phyloP scores from a whole-genome alignment of 1,140 invertebrate species.

The Wasmannia auropunctata region DNA sequence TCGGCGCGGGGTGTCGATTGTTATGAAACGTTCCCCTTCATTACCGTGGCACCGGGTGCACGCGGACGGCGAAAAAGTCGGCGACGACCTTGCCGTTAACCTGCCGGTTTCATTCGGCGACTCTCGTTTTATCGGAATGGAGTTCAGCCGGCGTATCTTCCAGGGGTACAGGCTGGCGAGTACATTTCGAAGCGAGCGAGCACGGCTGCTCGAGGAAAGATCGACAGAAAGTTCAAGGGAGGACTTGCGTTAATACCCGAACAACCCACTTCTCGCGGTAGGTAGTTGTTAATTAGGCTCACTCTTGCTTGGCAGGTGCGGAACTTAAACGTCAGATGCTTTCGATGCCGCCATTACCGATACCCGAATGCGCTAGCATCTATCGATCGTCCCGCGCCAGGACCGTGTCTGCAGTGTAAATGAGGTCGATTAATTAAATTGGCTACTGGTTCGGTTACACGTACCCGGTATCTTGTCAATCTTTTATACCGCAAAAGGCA shows the following conservation, averaged over 20 bases:
- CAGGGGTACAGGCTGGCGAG: background rate
- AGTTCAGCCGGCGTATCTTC: background rate
- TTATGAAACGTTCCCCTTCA: background rate
- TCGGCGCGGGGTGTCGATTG: conserved; percentile 9
- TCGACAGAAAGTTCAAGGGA: conserved; percentile 29
- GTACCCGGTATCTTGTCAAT: conserved; percentile 27
- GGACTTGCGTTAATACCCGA: conserved; percentile 34
- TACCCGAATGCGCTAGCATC: conserved; percentile 33
- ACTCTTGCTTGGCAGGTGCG: conserved; percentile 19
- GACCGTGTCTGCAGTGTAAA: conserved; percentile 35
- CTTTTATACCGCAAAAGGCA: background rate
- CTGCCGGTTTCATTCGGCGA: background rate
- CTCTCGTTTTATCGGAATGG: background rate
- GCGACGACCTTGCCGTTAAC: background rate
- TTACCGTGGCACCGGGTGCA: background rate
- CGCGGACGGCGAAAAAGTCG: background rate
- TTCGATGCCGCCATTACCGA: conserved; percentile 44
- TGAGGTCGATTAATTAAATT: conserved; percentile 49
- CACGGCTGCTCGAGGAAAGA: background rate
- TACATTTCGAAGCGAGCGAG: background rate
- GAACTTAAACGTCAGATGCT: conserved; percentile 47
- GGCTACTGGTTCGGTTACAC: conserved; percentile 23
- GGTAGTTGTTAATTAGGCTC: conserved; percentile 67
- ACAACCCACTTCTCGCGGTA: conserved; percentile 61
- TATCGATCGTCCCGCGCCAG: conserved; percentile 42